phyloP scores from a whole-genome alignment of 2,113 vertebrate genomes.

The Vombatus ursinus region DNA sequence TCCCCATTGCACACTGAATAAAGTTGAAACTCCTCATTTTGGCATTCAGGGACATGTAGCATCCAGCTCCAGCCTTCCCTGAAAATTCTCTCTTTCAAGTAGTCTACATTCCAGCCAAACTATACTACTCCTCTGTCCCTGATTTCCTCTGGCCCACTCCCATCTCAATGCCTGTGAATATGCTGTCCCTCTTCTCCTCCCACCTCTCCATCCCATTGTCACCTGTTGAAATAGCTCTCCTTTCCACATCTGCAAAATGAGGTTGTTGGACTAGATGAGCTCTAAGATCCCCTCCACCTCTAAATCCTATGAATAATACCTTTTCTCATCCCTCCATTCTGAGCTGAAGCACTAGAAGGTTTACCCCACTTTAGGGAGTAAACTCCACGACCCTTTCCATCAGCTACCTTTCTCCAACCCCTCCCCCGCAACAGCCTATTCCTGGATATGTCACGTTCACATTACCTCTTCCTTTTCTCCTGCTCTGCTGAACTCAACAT shows the following conservation, averaged over 20 bases:
- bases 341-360: background rate
- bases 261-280: background rate
- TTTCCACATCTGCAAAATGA: background rate
- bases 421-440: background rate
- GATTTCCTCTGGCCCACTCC: background rate
- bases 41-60: background rate
- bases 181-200: background rate
- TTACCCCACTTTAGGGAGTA: background rate
- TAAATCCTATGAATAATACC: too few relatives aligned
- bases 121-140: background rate
- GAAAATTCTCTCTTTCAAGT: background rate
- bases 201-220: too few relatives aligned
- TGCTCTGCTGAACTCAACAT: slow-evolving; percentile 77
- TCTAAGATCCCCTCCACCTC: background rate
- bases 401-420: background rate
- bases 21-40: background rate
- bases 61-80: background rate
- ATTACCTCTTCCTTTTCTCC: background rate
- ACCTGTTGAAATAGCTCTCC: background rate
- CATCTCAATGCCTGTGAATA: background rate
- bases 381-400: background rate
- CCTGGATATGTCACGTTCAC: background rate
- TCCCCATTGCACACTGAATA: background rate
- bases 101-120: background rate
- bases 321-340: background rate